Conservation (phyloP, 53 echinoderm and acorn worm species). For the Holothuria leucospilota region DNA sequence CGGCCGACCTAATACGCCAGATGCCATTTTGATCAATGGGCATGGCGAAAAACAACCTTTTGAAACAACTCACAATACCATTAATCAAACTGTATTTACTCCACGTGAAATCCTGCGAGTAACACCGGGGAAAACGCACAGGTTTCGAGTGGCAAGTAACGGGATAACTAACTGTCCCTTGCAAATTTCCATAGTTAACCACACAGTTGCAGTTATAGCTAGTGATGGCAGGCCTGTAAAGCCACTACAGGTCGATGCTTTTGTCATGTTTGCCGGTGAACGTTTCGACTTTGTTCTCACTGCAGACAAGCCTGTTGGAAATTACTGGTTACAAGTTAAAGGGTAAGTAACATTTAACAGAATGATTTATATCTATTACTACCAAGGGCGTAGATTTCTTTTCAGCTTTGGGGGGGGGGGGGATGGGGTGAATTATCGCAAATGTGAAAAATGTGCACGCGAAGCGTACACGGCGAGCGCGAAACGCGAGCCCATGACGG, state of each 20-base stretch:
- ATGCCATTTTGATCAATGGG: constrained; percentile 90
- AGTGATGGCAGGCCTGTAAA: constrained; percentile 80
- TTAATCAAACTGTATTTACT: background rate
- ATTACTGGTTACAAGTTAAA: constrained; percentile 94
- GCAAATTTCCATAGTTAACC: constrained; percentile 84
- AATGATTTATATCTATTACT: too few species aligned
- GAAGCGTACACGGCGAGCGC: too few species aligned
- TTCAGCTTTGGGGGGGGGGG: too few species aligned
- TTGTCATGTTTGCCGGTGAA: constrained; percentile 95
- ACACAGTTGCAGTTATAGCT: constrained; percentile 85
- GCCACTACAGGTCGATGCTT: constrained; percentile 67
- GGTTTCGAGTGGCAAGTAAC: constrained; percentile 90
- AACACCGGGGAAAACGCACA: constrained; percentile 60
- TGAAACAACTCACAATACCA: constrained; percentile 6
- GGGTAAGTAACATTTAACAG: constrained; percentile 5
- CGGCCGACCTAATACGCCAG: constrained; percentile 65
- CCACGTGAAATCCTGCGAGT: constrained; percentile 33
- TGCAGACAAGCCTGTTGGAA: constrained; percentile 71
- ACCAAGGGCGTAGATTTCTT: too few species aligned
- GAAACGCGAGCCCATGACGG: too few species aligned
- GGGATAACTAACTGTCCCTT: constrained; percentile 92
- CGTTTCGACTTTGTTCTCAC: constrained; percentile 84
- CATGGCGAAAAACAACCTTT: constrained; percentile 69
- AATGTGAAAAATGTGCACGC: too few species aligned
- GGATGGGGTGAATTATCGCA: too few species aligned